phyloP scores from a whole-genome alignment of 2,797 vertebrate species.

The Rallus crepitans region DNA sequence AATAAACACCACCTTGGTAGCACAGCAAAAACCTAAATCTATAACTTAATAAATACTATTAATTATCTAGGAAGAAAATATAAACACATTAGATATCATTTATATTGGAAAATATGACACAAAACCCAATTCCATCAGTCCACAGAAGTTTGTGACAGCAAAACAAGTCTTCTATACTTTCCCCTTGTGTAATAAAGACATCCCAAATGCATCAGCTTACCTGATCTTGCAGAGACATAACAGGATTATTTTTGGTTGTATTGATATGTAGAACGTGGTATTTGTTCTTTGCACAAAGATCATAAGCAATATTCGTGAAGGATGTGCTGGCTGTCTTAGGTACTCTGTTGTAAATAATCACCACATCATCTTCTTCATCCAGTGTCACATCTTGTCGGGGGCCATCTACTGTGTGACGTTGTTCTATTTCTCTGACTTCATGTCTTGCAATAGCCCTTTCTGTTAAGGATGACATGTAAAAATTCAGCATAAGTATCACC shows the following conservation, averaged over 20 bases:
- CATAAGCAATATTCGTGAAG: conserved; percentile 98
- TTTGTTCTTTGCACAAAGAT: conserved; percentile 94
- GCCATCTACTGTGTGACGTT: conserved; percentile 90
- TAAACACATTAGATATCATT: background rate
- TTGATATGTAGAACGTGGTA: conserved; percentile 99
- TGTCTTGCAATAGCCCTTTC: conserved; percentile 96
- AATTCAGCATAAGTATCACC: background rate
- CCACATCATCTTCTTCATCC: conserved; percentile 87
- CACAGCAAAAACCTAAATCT: background rate
- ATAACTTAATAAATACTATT: background rate
- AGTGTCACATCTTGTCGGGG: conserved; percentile 79
- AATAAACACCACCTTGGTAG: background rate
- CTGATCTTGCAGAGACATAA: conserved; percentile 99
- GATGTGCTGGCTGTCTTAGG: conserved; percentile 99
- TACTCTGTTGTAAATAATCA: conserved; percentile 97
- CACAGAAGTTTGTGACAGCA: background rate
- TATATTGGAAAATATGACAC: background rate
- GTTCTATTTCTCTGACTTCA: conserved; percentile 96
- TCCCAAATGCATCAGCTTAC: conserved; percentile 75
- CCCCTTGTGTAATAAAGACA: background rate
- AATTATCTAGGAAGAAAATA: background rate
- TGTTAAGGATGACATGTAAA: conserved; percentile 65
- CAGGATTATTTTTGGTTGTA: conserved; percentile 98
- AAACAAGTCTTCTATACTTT: background rate
- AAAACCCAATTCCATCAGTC: background rate